A percentile compares a stretch with the other conserved stretches of the same genome.
phyloP scores from a whole-genome alignment of 2,113 vertebrate species.

The Archocentrus centrarchus region DNA sequence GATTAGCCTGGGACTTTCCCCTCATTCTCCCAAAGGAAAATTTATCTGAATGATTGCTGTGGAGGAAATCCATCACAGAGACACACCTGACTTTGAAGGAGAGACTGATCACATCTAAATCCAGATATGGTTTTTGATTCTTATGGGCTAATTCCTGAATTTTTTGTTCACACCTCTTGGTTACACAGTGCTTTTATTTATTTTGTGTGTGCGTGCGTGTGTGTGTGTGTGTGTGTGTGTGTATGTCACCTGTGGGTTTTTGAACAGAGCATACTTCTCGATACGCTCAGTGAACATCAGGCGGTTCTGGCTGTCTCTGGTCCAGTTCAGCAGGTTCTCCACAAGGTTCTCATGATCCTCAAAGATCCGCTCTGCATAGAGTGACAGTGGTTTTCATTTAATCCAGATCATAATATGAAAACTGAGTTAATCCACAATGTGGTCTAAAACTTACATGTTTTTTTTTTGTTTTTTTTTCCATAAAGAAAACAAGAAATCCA shows the following conservation, averaged over 20 bases:
- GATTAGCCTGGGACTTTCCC: not conserved
- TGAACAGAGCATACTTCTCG: slow-evolving; percentile 97
- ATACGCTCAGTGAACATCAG: slow-evolving; percentile 96
- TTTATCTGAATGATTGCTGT: not conserved
- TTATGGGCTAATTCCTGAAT: not conserved
- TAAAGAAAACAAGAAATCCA: not conserved
- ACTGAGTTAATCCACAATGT: not conserved
- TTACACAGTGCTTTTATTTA: not conserved
- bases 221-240: not conserved
- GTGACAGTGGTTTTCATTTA: not conserved
- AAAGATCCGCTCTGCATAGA: slow-evolving; percentile 90
- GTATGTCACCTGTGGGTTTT: slow-evolving; percentile 92
- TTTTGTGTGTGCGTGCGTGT: too few relatives aligned
- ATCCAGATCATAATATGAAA: not conserved
- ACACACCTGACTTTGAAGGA: not conserved
- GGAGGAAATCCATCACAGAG: not conserved
- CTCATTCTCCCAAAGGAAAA: not conserved
- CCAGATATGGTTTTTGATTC: not conserved
- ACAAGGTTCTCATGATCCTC: slow-evolving; percentile 99
- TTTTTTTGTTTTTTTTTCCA: not conserved
- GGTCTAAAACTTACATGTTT: not conserved
- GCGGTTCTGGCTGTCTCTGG: slow-evolving; percentile 97
- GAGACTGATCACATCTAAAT: too few relatives aligned
- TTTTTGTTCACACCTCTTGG: too few relatives aligned
- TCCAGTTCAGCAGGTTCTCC: slow-evolving; percentile 98